Conservation (phyloP, 2,888 invertebrate genomes). For the Ennomos quercinarius region DNA sequence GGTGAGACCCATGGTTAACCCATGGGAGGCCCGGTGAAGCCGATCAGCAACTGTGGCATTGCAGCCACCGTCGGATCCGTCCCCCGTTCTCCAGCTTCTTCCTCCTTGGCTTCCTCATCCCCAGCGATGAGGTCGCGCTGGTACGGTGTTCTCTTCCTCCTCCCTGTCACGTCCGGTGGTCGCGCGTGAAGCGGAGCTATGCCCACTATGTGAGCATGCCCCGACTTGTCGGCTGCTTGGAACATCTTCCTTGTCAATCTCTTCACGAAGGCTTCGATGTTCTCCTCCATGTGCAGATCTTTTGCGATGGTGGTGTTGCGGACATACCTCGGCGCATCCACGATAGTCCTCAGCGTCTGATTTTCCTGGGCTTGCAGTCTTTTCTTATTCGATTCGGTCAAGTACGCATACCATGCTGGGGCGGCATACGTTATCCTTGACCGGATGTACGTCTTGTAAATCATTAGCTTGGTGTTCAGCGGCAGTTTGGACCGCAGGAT, state of each 20-base stretch:
- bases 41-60: background rate
- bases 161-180: background rate
- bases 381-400: background rate
- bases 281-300: conserved; percentile 10
- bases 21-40: background rate
- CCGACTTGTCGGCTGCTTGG: conserved; percentile 1
- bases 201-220: conserved; percentile 1
- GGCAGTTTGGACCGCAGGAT: conserved; percentile 4
- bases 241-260: conserved; percentile 1
- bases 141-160: background rate
- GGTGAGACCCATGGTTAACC: background rate
- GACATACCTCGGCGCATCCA: conserved; percentile 12
- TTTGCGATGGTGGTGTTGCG: conserved; percentile 10
- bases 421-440: conserved; percentile 14
- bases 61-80: background rate
- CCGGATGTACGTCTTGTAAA: conserved; percentile 8
- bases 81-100: background rate
- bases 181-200: conserved; percentile 11
- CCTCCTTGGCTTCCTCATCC: no score
- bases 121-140: background rate
- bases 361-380: conserved; percentile 7
- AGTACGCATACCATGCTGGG: conserved; percentile 8
- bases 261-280: conserved; percentile 10
- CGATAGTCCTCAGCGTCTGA: conserved; percentile 1
- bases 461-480: background rate